phyloP scores from a whole-genome alignment of 2,797 vertebrate species.

The Hippocampus kuda region DNA sequence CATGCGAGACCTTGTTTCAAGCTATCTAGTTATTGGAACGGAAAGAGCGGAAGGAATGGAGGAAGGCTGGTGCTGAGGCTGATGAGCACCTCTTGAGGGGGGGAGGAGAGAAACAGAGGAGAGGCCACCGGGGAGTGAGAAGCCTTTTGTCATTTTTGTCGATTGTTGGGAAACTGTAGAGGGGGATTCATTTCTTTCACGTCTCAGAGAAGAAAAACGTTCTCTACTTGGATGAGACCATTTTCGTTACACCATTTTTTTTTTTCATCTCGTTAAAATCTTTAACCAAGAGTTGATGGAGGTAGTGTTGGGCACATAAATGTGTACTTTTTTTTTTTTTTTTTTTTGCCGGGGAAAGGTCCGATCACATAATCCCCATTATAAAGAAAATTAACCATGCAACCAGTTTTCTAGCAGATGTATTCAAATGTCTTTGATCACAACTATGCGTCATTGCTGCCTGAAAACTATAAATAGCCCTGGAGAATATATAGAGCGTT shows the following conservation, averaged over 20 bases:
- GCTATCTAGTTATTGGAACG: conserved; percentile 60
- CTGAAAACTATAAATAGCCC: conserved; percentile 25
- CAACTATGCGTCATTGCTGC: conserved; percentile 25
- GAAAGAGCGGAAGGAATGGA: conserved; percentile 37
- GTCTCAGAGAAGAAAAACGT: conserved; percentile 37
- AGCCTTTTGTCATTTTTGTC: conserved; percentile 56
- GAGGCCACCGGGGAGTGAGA: conserved; percentile 33
- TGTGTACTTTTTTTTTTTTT: conserved; percentile 21
- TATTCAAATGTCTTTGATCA: conserved; percentile 36
- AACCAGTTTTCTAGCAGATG: conserved; percentile 24
- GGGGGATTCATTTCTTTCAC: conserved; percentile 48
- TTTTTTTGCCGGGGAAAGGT: conserved; percentile 11
- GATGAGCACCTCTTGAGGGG: conserved; percentile 48
- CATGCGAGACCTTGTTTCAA: conserved; percentile 43
- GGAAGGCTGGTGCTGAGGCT: conserved; percentile 48
- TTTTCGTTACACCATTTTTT: conserved; percentile 23
- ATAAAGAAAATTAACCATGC: conserved; percentile 3
- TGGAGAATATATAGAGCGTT: conserved; percentile 11
- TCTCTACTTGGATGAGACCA: conserved; percentile 14
- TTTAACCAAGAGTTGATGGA: conserved; percentile 9
- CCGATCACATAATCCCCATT: conserved; percentile 23
- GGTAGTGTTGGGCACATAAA: neutral
- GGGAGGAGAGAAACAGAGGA: conserved; percentile 10
- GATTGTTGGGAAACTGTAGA: conserved; percentile 47
- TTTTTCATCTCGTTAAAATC: conserved; percentile 5